Evolutionary conservation across 2,888 invertebrate species (phyloP).

Genomic region (Heteromyza rotundicornis): DNA sequence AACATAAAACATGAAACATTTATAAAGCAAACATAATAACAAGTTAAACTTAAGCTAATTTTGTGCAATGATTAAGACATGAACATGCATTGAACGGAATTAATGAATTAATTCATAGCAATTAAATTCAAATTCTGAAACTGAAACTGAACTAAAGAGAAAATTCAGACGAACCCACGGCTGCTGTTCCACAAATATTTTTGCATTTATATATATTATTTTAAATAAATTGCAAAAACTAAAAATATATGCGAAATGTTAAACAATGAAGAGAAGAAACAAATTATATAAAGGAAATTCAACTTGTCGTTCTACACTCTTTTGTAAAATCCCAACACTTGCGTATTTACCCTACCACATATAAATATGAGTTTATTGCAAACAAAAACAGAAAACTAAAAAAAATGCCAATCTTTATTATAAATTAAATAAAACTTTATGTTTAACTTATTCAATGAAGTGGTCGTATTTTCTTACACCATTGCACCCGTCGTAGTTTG

Average conservation of each 20-base stretch:
- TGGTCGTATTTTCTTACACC: too few species aligned
- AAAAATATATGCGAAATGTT: constrained; percentile 17
- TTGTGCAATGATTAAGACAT: constrained; percentile 50
- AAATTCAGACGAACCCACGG: too few species aligned
- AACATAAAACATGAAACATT: constrained; percentile 41
- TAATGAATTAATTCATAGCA: background rate
- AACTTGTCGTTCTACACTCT: background rate
- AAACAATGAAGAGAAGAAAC: constrained; percentile 12
- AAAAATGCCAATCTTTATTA: too few species aligned
- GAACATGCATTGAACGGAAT: constrained; percentile 15
- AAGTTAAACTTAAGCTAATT: constrained; percentile 32
- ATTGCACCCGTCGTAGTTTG: background rate
- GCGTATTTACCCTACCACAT: too few species aligned
- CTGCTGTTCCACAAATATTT: constrained; percentile 18
- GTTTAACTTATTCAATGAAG: too few species aligned
- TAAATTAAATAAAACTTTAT: too few species aligned
- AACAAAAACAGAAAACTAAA: too few species aligned
- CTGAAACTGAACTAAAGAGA: background rate
- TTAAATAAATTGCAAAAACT: constrained; percentile 11
- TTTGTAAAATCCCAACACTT: too few species aligned
- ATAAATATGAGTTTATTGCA: too few species aligned
- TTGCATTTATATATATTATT: constrained; percentile 27
- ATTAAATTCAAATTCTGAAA: too few species aligned
- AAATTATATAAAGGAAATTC: constrained; percentile 1
- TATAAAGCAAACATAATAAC: constrained; percentile 13